These are phyloP conservation scores for Philonicus albiceps DNA, from an alignment of 2,888 invertebrate genomes.

Conservation along the genomic window DNA sequence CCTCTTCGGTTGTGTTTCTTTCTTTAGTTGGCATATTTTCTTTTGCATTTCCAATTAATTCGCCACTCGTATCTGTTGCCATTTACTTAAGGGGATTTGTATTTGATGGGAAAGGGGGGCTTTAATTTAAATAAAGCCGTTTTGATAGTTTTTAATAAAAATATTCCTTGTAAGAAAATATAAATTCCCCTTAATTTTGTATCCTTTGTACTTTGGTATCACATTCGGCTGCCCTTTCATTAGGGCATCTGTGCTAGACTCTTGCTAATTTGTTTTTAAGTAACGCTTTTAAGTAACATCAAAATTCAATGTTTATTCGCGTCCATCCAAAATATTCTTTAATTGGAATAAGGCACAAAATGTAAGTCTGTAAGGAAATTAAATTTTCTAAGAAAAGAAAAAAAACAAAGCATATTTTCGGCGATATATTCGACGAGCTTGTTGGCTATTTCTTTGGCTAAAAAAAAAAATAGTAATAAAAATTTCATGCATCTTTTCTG, in stretches of 20 bases:
- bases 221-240: constrained; percentile 13
- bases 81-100: constrained; percentile 19
- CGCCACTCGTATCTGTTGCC: constrained; percentile 28
- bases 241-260: not conserved
- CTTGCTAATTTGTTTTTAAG: constrained; percentile 24
- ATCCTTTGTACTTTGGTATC: constrained; percentile 45
- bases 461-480: not conserved
- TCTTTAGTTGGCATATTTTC: not conserved
- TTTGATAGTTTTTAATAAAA: not conserved
- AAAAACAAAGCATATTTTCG: not conserved
- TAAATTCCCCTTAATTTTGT: not conserved
- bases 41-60: constrained; percentile 9
- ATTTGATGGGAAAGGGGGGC: not conserved
- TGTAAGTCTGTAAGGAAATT: not conserved
- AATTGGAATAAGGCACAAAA: not conserved
- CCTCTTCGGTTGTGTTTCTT: not conserved
- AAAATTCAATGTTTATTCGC: not conserved
- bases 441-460: not conserved
- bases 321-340: not conserved
- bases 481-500: not conserved
- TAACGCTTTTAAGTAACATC: constrained; percentile 44
- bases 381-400: not conserved
- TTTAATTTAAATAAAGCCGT: not conserved
- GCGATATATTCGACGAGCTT: not conserved
- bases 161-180: not conserved